phyloP scores from a whole-genome alignment of 2,113 vertebrate species.

The Phrynocephalus versicolor region DNA sequence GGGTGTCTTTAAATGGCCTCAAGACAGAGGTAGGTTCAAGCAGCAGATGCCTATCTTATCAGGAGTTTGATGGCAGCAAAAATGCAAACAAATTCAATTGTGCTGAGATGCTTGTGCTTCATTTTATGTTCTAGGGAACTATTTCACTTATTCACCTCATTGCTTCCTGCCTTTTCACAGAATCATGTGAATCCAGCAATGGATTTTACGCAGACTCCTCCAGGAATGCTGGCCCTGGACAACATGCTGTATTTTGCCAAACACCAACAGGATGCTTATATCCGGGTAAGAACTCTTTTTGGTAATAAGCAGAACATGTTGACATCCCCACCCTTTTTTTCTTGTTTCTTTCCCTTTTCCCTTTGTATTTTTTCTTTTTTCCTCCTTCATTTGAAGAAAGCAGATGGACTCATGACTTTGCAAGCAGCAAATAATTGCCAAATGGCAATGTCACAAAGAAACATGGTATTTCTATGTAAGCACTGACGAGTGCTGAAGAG shows the following conservation, averaged over 20 bases:
- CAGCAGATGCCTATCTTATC: not conserved
- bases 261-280: conserved; percentile 94
- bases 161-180: conserved; percentile 69
- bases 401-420: not conserved
- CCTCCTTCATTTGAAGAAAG: not conserved
- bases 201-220: conserved; percentile 98
- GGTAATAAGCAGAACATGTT: rapidly evolving
- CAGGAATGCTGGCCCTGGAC: conserved; percentile 96
- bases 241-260: conserved; percentile 98
- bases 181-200: conserved; percentile 98
- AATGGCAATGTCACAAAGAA: rapidly evolving
- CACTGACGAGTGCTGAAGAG: not conserved
- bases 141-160: not conserved
- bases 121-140: not conserved
- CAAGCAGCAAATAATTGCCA: not conserved
- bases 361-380: not conserved
- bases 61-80: not conserved
- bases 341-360: not conserved
- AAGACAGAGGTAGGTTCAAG: not conserved
- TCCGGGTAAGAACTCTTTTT: conserved; percentile 83
- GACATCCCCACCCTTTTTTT: rapidly evolving
- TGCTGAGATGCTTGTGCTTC: not conserved
- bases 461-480: not conserved
- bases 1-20: too few species aligned
- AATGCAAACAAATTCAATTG: not conserved